Base-by-base conservation (phyloP, 92 coral and sea anemone genomes). In the Zoanthus gigantus region DNA sequence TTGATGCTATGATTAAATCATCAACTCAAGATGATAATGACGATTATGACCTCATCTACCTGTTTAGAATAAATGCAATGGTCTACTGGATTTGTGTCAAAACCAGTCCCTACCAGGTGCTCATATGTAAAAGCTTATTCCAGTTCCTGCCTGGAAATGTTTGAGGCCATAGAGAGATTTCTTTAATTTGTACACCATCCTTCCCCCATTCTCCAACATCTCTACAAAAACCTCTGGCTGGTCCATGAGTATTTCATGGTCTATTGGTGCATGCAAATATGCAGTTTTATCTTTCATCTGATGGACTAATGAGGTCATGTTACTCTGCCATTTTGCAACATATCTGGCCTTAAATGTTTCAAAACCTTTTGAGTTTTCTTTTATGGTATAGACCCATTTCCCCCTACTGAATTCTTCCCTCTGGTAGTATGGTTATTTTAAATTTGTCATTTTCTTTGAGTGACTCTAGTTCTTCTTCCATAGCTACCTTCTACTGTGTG, bases 231-330 rank as follows among this genome's bases (percentile, higher is more conserved):
- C 86, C 84, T 88, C 86, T 44, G 90, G 77, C 50, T 88, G 90
- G 18, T 71, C 86, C 34, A 88, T 44, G 72, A 66, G 79, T 88
- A 88, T 77, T 31, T 87, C 77, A 71, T 54, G 66, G 67, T 87
- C 86, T 42, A 78, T 78, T 1, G 86, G 79, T 13, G 90, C 86
- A 11, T 78, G 68, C 10, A 87, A 45, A 50, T 65, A 23, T 14
- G 61, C 90, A 1, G 86, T 79, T 77, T 88, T 87, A 9, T 78
- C 90, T 54, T 87, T 86, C 90, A 87, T 77, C 71, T 87, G 90
- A 65, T 87, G 90, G 42, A 79, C 48, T 23, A 52, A 23, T 78
- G 28, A 87, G 52, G 45, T 87, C 56, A 29, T 32, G 17, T 30
- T 86, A 34, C 47, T 17, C 57, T n/a, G 76, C 89, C 77, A 66